A percentile compares a stretch with the other conserved stretches of the same genome.
phyloP scores from a whole-genome alignment of 2,113 vertebrate genomes.

The Macrotis lagotis region DNA sequence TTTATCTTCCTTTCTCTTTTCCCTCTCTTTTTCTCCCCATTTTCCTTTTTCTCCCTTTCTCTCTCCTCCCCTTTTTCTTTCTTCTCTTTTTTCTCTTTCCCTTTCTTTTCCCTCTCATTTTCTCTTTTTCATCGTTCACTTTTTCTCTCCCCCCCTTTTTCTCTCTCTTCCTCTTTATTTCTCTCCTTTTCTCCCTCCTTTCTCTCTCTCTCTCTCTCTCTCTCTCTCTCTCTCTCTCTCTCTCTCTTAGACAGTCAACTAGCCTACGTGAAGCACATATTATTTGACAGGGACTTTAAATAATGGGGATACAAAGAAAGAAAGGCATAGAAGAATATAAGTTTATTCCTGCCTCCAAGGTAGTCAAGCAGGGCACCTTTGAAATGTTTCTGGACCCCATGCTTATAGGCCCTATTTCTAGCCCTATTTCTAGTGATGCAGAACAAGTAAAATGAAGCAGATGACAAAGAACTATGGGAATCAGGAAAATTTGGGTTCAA shows the following conservation, averaged over 20 bases:
- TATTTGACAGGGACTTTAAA: not conserved
- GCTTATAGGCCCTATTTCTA: not conserved
- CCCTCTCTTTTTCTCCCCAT: too few species aligned
- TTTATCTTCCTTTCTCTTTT: too few species aligned
- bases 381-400: not conserved
- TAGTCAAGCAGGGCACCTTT: not conserved
- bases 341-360: not conserved
- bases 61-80: too few species aligned
- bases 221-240: too few species aligned
- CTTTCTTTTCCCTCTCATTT: too few species aligned
- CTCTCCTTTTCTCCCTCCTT: too few species aligned
- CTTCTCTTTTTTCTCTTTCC: too few species aligned
- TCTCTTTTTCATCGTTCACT: too few species aligned
- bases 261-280: not conserved
- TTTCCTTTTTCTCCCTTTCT: too few species aligned
- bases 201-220: too few species aligned
- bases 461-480: not conserved
- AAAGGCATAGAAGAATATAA: not conserved
- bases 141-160: too few species aligned
- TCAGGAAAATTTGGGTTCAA: not conserved
- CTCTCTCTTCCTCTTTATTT: too few species aligned
- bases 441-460: not conserved
- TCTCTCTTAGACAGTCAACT: not conserved
- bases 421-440: not conserved
- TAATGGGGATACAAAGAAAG: not conserved